Conservation (phyloP, 2,113 vertebrate species). For the Pituophis catenifer region DNA sequence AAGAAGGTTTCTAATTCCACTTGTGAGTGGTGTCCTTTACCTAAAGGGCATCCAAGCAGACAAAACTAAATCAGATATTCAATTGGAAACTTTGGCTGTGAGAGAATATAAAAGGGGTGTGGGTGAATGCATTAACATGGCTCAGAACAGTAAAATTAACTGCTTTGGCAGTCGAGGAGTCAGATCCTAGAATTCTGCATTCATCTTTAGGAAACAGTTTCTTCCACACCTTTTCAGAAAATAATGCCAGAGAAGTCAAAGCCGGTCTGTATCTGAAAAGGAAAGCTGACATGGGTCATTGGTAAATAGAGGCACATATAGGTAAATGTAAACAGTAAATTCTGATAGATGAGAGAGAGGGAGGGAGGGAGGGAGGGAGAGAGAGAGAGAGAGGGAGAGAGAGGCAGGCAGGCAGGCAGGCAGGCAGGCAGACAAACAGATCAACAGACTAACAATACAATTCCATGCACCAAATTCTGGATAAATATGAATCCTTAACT, state of each 20-base stretch:
- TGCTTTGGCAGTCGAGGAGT: slow-evolving; percentile 34
- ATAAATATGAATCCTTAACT: not conserved
- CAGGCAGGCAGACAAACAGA: too few species aligned
- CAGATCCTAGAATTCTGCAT: not conserved
- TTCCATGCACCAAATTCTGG: not conserved
- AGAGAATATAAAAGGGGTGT: slow-evolving; percentile 50
- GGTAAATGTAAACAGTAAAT: not conserved
- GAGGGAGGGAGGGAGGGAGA: too few species aligned
- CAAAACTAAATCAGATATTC: slow-evolving; percentile 59
- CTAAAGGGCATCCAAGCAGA: slow-evolving; percentile 60
- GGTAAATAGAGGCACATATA: not conserved
- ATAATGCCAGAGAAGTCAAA: not conserved
- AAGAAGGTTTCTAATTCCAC: slow-evolving; percentile 56
- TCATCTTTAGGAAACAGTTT: not conserved
- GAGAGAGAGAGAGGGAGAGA: too few species aligned
- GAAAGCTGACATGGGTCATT: not conserved
- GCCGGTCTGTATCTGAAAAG: not conserved
- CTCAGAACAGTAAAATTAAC: slow-evolving; percentile 53
- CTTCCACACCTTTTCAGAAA: not conserved
- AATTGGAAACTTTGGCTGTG: slow-evolving; percentile 48
- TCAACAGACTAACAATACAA: not conserved
- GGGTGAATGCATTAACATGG: slow-evolving; percentile 41
- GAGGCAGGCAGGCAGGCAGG: too few species aligned
- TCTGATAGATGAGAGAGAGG: not conserved
- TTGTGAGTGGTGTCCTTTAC: slow-evolving; percentile 55